Conservation (phyloP, 2,797 vertebrate species). For the Oceanodroma leucorhoa region DNA sequence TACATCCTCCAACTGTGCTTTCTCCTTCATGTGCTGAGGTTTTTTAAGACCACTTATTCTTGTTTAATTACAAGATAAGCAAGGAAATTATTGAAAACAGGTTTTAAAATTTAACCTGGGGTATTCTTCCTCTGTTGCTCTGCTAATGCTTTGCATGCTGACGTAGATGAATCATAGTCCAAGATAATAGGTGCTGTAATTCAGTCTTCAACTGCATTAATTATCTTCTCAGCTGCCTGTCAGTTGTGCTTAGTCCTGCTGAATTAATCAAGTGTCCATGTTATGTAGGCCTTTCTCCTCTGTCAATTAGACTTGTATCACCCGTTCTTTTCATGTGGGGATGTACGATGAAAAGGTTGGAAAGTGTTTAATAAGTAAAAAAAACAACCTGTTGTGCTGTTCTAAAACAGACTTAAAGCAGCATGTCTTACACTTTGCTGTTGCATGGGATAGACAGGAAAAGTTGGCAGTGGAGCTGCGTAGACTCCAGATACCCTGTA, state of each 20-base stretch:
- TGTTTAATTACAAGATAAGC: background rate
- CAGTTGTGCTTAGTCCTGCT: background rate
- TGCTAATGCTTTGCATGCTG: background rate
- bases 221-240: background rate
- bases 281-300: background rate
- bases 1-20: background rate
- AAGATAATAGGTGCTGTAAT: background rate
- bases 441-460: background rate
- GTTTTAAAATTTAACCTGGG: background rate
- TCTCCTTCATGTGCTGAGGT: background rate
- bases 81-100: background rate
- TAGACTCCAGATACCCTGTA: background rate
- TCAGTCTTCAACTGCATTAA: background rate
- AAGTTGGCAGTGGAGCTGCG: background rate
- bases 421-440: rapidly evolving
- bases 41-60: background rate
- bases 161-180: background rate
- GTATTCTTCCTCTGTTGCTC: background rate
- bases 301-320: background rate
- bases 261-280: background rate
- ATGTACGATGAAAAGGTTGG: background rate
- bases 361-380: background rate
- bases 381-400: background rate
- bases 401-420: background rate
- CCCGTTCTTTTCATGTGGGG: background rate